phyloP scores from a whole-genome alignment of 2,888 invertebrate genomes.

The Acanthosepion esculentum region DNA sequence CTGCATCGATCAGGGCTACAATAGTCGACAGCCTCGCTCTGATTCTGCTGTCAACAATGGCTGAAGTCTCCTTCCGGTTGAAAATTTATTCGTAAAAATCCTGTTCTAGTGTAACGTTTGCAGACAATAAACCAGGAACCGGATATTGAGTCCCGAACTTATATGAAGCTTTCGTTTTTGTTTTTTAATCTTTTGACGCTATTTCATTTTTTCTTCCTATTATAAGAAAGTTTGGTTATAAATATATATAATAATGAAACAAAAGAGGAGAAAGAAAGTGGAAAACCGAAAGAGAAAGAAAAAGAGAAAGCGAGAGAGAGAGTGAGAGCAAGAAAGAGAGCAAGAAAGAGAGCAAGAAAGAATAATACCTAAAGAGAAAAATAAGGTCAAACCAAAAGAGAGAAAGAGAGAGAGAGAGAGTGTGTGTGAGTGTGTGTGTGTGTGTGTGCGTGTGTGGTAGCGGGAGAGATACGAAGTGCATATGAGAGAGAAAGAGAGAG shows the following conservation, averaged over 20 bases:
- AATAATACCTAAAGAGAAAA: too few species aligned
- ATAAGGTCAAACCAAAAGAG: too few species aligned
- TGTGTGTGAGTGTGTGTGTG: too few species aligned
- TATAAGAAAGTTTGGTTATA: not conserved
- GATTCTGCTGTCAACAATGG: not conserved
- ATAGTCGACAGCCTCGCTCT: not conserved
- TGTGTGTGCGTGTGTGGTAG: too few species aligned
- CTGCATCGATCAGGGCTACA: not conserved
- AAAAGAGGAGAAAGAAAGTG: too few species aligned
- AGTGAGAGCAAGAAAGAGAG: too few species aligned
- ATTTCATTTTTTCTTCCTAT: not conserved
- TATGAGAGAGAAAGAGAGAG: too few species aligned
- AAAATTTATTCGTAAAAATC: not conserved
- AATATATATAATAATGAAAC: not conserved
- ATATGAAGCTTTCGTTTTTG: not conserved
- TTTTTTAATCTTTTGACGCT: not conserved
- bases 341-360: too few species aligned
- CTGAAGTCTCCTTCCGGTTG: not conserved
- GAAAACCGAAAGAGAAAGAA: too few species aligned
- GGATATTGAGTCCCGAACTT: not conserved
- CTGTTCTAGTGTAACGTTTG: not conserved
- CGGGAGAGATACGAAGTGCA: too few species aligned
- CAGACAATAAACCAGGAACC: conserved; percentile 13
- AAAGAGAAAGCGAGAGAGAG: too few species aligned
- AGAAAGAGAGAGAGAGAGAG: too few species aligned